A percentile compares a stretch with the other conserved stretches of the same genome.
phyloP scores from a whole-genome alignment of 2,113 vertebrate genomes.

The Empidonax alnorum region DNA sequence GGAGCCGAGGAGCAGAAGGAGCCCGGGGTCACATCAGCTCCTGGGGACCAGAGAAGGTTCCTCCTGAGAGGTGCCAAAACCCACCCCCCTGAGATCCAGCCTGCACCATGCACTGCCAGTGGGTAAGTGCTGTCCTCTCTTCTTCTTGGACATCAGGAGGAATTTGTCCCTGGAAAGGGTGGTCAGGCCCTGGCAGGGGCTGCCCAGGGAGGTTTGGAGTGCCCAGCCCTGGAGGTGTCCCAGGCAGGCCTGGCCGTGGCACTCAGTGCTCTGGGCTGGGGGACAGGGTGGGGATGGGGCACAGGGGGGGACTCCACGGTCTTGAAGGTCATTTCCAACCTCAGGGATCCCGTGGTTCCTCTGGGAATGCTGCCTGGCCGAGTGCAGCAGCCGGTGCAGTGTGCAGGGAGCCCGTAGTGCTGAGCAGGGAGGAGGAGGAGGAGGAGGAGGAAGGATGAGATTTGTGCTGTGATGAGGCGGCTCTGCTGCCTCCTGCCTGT shows the following conservation, averaged over 20 bases:
- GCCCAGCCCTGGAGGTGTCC: background rate
- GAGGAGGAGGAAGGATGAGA: background rate
- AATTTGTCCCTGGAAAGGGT: background rate
- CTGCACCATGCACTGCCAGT: no score
- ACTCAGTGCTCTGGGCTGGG: background rate
- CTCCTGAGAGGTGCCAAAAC: background rate
- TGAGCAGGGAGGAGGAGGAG: background rate
- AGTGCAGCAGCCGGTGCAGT: background rate
- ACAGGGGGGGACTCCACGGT: fast-evolving
- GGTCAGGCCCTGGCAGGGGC: background rate
- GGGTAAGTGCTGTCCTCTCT: background rate
- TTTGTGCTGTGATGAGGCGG: background rate
- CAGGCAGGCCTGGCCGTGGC: background rate
- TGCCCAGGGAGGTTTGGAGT: background rate
- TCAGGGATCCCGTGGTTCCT: background rate
- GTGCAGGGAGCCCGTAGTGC: fast-evolving
- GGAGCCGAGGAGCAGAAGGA: background rate
- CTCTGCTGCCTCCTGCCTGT: background rate
- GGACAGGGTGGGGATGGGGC: fast-evolving
- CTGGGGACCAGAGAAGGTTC: background rate
- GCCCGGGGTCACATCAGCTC: background rate
- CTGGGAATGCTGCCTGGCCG: fast-evolving
- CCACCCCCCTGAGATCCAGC: background rate
- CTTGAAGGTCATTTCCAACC: background rate
- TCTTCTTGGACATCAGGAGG: background rate